Evolutionary conservation across 1,140 invertebrate species (phyloP).

Genomic region (Mya arenaria): DNA sequence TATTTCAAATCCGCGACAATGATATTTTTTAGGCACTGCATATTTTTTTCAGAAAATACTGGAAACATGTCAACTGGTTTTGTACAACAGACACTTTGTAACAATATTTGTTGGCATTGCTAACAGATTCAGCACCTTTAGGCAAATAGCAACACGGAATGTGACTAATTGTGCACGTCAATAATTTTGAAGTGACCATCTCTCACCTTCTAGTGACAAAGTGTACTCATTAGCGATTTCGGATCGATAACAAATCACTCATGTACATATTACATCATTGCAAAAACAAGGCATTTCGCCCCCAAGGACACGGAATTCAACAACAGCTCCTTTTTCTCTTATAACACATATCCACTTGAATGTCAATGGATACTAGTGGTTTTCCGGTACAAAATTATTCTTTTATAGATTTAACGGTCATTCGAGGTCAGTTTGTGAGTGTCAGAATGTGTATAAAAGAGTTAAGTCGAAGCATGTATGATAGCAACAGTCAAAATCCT

Average conservation of each 20-base stretch:
- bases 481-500: background rate
- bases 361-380: background rate
- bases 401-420: too few species aligned
- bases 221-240: background rate
- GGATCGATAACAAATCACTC: conserved; percentile 32
- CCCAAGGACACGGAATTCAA: background rate
- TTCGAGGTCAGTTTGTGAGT: too few species aligned
- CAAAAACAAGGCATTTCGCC: background rate
- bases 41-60: background rate
- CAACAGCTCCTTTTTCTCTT: background rate
- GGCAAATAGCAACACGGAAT: conserved; percentile 6
- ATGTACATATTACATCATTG: background rate
- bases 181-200: conserved; percentile 31
- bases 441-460: background rate
- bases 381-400: background rate
- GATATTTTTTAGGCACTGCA: background rate
- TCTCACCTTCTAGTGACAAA: background rate
- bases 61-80: background rate
- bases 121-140: background rate
- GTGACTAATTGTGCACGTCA: conserved; percentile 42
- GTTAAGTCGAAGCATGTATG: background rate
- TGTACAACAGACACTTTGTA: background rate
- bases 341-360: background rate
- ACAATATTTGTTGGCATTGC: background rate
- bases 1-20: background rate